phyloP scores from a whole-genome alignment of 2,888 invertebrate species.

The Amblyjoppa proteus region DNA sequence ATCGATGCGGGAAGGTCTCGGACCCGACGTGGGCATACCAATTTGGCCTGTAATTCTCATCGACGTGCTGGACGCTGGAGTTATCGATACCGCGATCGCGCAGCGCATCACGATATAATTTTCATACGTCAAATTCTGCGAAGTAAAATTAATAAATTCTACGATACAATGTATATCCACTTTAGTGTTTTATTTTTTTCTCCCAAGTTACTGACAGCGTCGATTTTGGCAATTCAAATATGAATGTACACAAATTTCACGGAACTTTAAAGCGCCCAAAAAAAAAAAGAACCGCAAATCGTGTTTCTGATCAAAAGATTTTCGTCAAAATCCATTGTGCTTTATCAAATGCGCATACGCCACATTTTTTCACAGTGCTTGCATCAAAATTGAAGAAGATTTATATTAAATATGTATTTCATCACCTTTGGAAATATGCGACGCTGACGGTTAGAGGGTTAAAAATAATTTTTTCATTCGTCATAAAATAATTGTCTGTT shows the following conservation, averaged over 20 bases:
- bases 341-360: neutral
- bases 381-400: too few relatives aligned
- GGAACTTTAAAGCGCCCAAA: neutral
- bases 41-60: slow-evolving; percentile 64
- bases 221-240: neutral
- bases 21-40: slow-evolving; percentile 58
- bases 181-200: neutral
- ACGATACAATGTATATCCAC: slow-evolving; percentile 29
- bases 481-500: too few relatives aligned
- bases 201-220: neutral
- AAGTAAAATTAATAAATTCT: slow-evolving; percentile 58
- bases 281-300: neutral
- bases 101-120: slow-evolving; percentile 57
- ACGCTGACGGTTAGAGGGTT: too few relatives aligned
- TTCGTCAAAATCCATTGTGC: too few relatives aligned
- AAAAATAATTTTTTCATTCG: too few relatives aligned
- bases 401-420: too few relatives aligned
- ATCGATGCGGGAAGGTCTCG: slow-evolving; percentile 41
- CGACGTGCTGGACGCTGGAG: slow-evolving; percentile 39
- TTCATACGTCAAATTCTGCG: slow-evolving; percentile 64
- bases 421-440: too few relatives aligned
- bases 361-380: neutral
- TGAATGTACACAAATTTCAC: neutral
- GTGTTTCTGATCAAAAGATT: neutral
- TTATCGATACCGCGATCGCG: slow-evolving; percentile 66